Evolutionary conservation across 2,797 vertebrate species (phyloP).

Genomic region (Enteromius paludinosus): DNA sequence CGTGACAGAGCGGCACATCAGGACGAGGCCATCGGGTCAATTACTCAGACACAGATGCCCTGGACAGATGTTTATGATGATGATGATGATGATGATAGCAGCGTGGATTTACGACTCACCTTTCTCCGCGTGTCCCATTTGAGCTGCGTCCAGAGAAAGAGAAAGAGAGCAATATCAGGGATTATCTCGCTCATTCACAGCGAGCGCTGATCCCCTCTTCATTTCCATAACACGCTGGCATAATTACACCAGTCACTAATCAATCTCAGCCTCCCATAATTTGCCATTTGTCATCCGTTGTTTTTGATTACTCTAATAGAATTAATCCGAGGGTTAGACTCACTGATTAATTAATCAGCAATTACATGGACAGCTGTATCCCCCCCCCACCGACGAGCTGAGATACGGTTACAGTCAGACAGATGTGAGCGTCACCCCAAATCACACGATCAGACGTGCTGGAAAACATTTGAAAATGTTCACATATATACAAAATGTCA

Average conservation of each 20-base stretch:
- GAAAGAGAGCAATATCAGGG: slow-evolving; percentile 47
- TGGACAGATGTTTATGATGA: slow-evolving; percentile 46
- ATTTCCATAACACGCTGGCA: slow-evolving; percentile 56
- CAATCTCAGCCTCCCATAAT: slow-evolving; percentile 60
- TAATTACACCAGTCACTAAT: slow-evolving; percentile 63
- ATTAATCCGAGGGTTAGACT: slow-evolving; percentile 64
- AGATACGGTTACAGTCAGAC: slow-evolving; percentile 52
- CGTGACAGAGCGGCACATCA: neutral
- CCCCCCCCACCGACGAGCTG: slow-evolving; percentile 11
- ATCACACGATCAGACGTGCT: neutral
- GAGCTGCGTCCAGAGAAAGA: slow-evolving; percentile 51
- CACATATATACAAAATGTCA: neutral
- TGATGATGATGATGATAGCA: slow-evolving; percentile 32
- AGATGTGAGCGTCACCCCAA: slow-evolving; percentile 54
- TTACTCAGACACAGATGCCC: slow-evolving; percentile 27
- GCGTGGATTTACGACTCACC: slow-evolving; percentile 55
- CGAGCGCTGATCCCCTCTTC: slow-evolving; percentile 50
- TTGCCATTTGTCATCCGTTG: slow-evolving; percentile 57
- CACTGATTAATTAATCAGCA: slow-evolving; percentile 67
- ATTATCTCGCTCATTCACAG: slow-evolving; percentile 54
- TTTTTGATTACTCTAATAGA: slow-evolving; percentile 67
- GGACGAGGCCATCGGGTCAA: slow-evolving; percentile 22
- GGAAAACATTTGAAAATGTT: neutral
- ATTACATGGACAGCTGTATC: slow-evolving; percentile 66
- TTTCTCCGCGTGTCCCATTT: slow-evolving; percentile 62